phyloP scores from a whole-genome alignment of 2,888 invertebrate genomes.

The Mesoligia furuncula region DNA sequence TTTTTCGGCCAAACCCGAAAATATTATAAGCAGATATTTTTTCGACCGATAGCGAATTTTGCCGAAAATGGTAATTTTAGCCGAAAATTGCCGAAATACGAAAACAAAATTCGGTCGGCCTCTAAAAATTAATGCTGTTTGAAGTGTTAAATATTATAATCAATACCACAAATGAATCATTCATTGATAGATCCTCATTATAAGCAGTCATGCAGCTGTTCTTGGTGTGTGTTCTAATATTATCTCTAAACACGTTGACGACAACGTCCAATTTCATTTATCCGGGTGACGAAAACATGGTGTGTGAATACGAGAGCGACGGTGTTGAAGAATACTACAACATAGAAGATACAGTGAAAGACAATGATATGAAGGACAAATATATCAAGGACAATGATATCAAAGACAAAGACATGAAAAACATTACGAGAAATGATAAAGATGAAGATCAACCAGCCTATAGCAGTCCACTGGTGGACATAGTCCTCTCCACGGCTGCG shows the following conservation, averaged over 20 bases:
- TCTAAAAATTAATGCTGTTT: neutral
- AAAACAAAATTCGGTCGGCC: neutral
- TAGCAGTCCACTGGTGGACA: neutral
- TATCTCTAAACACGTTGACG: neutral
- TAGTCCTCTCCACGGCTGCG: neutral
- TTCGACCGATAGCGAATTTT: too few relatives aligned
- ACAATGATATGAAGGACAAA: too few relatives aligned
- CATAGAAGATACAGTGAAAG: neutral
- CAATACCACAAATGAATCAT: neutral
- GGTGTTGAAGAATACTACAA: neutral
- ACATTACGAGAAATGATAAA: neutral
- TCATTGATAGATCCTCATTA: neutral
- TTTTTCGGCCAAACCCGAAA: neutral
- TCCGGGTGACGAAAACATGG: neutral
- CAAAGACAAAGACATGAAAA: neutral
- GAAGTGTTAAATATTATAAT: neutral
- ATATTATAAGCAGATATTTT: too few relatives aligned
- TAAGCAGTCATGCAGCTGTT: neutral
- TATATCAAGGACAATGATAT: too few relatives aligned
- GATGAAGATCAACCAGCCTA: neutral
- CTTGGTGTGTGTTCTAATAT: neutral
- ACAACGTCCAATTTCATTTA: neutral
- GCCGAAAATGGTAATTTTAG: neutral
- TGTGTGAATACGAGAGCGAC: neutral
- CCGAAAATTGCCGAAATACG: neutral